Evolutionary conservation across 2,888 invertebrate species (phyloP), one percentile per base, ranked within the genome.

Genomic region (Eulithis prunata): DNA sequence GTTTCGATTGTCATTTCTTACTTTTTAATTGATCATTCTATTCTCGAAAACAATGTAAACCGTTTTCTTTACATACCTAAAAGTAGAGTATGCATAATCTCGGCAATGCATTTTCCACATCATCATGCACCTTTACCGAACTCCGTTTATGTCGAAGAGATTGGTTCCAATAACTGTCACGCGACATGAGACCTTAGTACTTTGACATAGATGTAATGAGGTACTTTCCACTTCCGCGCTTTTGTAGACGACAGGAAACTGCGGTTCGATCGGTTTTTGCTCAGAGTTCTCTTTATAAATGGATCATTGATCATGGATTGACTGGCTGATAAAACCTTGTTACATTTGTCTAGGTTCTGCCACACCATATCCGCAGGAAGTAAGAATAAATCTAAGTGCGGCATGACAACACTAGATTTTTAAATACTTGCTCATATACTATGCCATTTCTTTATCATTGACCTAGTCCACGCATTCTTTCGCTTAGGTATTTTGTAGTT

Each of bases 221-320:
- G 52, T 13, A 10, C 6, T n/a, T 7, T 52, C 53, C 12, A 53
- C 66, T 73, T 73, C 73, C 73, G 73, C 65, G 57, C 59, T 62
- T 57, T 63, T 66, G 58, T 66, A 53, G 21, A 49, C 55, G 53
- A 55, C 57, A 66, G 73, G 69, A 73, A 70, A 64, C 64, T 67
- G 69, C 57, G 73, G 71, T 70, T 59, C 46, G 62, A 56, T 58
- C 68, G 47, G 58, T 53, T 66, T 62, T 64, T 57, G 59, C 57
- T 13, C 32, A 43, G 47, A 54, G 49, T 14, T 55, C 52, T 59
- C 62, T 49, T 53, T 59, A 53, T 62, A 68, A 66, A 68, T 62
- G 62, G 59, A n/a, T 49, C 51, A 68, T 68, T 69, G 66, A 61
- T 36, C 7, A 14, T 60, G 53, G 67, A 63, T 67, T 71, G 59